These are phyloP conservation scores for Strigamia crassipes DNA, from an alignment of 2,888 invertebrate species.

Conservation along the genomic window DNA sequence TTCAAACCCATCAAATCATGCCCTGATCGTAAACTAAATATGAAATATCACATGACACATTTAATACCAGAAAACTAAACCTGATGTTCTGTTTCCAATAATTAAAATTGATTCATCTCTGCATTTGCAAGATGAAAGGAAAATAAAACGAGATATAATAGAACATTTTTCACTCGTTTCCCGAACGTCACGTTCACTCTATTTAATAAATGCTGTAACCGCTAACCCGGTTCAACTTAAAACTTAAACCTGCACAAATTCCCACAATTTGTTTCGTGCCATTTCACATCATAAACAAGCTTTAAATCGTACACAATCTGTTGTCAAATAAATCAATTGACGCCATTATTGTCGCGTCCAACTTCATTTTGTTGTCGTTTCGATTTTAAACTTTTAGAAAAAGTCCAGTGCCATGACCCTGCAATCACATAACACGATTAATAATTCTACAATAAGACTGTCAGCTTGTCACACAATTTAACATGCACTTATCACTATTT, in stretches of 20 bases:
- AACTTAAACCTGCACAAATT: neutral
- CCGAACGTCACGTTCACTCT: neutral
- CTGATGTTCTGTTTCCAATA: neutral
- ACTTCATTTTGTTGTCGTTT: neutral
- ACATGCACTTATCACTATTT: no score
- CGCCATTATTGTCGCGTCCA: neutral
- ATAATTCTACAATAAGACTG: neutral
- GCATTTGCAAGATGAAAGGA: no score
- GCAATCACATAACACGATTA: neutral
- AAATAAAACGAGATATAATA: no score
- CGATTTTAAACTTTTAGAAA: neutral
- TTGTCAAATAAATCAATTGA: constrained; percentile 18
- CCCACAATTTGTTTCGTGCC: neutral
- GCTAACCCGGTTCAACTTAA: neutral
- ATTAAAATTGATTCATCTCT: no score
- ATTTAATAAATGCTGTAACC: neutral
- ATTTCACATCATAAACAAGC: neutral
- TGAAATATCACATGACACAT: neutral
- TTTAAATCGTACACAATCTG: neutral
- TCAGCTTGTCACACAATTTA: neutral
- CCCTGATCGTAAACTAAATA: neutral
- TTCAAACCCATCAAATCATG: neutral
- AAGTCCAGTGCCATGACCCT: neutral
- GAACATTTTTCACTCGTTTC: neutral
- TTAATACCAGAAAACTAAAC: neutral